Evolutionary conservation across 2,888 invertebrate genomes (phyloP).

Genomic region (Xylophagus ater): DNA sequence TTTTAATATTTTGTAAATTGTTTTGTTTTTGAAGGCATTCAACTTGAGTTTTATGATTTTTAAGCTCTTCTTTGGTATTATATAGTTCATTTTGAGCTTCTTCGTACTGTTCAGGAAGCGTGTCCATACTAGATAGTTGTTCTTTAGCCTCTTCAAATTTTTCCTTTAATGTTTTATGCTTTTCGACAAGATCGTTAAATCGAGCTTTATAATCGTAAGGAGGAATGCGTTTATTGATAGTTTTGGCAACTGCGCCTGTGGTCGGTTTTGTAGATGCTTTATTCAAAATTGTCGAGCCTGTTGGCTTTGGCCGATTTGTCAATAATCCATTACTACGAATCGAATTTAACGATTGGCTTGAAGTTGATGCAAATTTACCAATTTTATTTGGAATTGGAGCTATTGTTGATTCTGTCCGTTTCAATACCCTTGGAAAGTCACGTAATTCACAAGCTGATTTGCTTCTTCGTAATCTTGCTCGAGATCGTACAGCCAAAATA

Average conservation of each 20-base stretch:
- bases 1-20: constrained; percentile 26
- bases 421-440: constrained; percentile 20
- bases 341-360: neutral
- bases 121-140: constrained; percentile 40
- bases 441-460: constrained; percentile 28
- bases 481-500: constrained; percentile 11
- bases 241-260: constrained; percentile 23
- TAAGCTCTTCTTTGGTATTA: constrained; percentile 27
- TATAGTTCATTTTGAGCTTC: constrained; percentile 32
- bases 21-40: constrained; percentile 30
- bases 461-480: constrained; percentile 19
- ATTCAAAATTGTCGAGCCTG: neutral
- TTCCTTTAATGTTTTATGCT: constrained; percentile 45
- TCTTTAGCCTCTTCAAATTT: constrained; percentile 44
- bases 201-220: constrained; percentile 57
- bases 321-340: neutral
- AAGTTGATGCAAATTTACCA: constrained; percentile 21
- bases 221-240: constrained; percentile 45
- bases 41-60: constrained; percentile 23
- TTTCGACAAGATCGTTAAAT: constrained; percentile 48
- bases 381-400: constrained; percentile 29
- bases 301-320: neutral
- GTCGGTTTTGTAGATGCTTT: constrained; percentile 14
- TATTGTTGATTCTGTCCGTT: constrained; percentile 28
- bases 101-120: constrained; percentile 44